Evolutionary conservation across 2,888 invertebrate species (phyloP).

Genomic region (Eledone cirrhosa): DNA sequence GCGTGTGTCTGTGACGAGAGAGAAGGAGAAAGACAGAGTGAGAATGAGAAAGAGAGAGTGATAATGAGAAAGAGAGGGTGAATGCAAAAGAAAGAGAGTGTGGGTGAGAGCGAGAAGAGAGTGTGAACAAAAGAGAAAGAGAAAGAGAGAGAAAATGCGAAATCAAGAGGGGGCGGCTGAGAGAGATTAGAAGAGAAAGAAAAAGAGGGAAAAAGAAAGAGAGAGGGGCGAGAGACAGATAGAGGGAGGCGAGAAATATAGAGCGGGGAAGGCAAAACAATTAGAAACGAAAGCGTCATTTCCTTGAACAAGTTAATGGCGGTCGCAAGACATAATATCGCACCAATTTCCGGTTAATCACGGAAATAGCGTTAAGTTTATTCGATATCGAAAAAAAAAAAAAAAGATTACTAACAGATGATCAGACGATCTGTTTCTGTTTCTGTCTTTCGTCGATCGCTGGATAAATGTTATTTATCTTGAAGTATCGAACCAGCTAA

Average conservation of each 20-base stretch:
- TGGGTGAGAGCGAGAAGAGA: neutral
- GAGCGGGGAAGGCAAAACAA: neutral
- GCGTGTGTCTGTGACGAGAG: neutral
- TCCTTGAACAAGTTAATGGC: neutral
- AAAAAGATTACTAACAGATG: neutral
- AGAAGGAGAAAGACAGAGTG: neutral
- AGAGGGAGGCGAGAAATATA: neutral
- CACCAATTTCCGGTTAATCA: neutral
- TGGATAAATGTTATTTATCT: too few species aligned
- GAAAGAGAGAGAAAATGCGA: neutral
- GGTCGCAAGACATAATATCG: neutral
- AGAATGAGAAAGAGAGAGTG: neutral
- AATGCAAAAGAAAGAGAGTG: neutral
- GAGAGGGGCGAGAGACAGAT: neutral
- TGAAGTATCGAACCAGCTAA: too few species aligned
- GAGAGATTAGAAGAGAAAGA: neutral
- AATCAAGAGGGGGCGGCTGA: too few species aligned
- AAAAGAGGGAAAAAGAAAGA: neutral
- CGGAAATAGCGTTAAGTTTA: neutral
- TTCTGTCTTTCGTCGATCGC: too few species aligned
- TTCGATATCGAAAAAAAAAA: neutral
- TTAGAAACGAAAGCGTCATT: neutral
- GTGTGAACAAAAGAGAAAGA: neutral
- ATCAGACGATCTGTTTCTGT: too few species aligned
- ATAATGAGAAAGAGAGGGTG: neutral